phyloP scores from a whole-genome alignment of 1,140 invertebrate species.

The Temnothorax longispinosus region DNA sequence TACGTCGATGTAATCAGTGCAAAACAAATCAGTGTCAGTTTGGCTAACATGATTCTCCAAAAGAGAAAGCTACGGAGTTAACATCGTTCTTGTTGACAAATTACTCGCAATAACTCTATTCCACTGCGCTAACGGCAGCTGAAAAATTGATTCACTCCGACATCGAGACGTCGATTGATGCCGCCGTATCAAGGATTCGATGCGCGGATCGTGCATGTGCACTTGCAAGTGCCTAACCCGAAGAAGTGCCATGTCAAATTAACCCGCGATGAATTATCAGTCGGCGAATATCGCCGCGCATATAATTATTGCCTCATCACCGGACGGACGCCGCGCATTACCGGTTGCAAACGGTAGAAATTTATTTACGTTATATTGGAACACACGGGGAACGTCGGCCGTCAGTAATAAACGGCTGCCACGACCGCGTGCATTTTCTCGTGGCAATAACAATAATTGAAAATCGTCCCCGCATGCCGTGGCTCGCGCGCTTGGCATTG shows the following conservation, averaged over 20 bases:
- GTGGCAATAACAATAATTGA: constrained; percentile 60
- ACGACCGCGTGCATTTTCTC: constrained; percentile 29
- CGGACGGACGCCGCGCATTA: neutral
- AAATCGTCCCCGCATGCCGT: constrained; percentile 39
- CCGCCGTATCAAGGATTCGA: neutral
- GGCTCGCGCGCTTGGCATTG: neutral
- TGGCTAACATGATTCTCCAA: neutral
- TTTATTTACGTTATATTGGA: constrained; percentile 30
- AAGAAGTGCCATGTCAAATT: neutral
- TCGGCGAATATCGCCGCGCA: neutral
- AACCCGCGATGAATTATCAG: constrained; percentile 26
- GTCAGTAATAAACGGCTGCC: constrained; percentile 53
- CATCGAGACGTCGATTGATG: constrained; percentile 36
- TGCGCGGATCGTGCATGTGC: neutral
- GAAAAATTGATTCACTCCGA: constrained; percentile 26
- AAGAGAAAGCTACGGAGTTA: neutral
- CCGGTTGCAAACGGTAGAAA: constrained; percentile 36
- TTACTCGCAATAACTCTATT: constrained; percentile 26
- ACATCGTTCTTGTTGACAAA: constrained; percentile 19
- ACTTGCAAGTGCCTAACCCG: neutral
- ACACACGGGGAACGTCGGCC: neutral
- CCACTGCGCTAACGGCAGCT: neutral
- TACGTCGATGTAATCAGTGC: neutral
- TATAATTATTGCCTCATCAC: constrained; percentile 30
- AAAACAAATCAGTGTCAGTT: neutral